Base-by-base conservation (phyloP, 2,113 vertebrate genomes). In the Thamnophis sirtalis region DNA sequence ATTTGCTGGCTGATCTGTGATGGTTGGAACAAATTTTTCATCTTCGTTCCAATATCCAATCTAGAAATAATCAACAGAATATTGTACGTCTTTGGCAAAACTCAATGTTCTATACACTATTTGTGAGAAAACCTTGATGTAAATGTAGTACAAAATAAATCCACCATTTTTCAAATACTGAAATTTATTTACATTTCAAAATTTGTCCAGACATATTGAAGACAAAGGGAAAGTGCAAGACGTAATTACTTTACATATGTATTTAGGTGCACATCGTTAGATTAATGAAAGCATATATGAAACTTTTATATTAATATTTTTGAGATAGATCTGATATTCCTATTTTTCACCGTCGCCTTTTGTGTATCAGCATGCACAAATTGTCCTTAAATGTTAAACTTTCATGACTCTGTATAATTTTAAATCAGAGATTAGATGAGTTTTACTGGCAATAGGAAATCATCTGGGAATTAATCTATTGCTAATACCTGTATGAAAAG, bases 31-130 rank as follows among this genome's bases (percentile, higher is more conserved):
- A 86, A 99, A 97, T 95, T 99, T 99, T 94, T 99, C 99, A 92
- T 99, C 99, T 96, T 99, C 99, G 58, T 99, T 99, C 99, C 99
- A 99, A 95, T 99, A 99, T 91, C 99, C 99, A 19, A 99, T 99
- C 99, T 99, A 95, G 91, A 91, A 33, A 96, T 60, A 19, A 96
- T 51, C 96, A 94, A 95, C 51, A 90, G 5, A 60, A n/a, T 88
- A 93, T 58, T 38, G 55, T 54, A 54, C 15, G 2, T 87, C n/a
- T 53, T 53, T 93, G 38, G 9, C 13, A 68, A 87, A 73, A 90
- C 94, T 1, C 3, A 28, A 22, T 38, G n/a, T 87, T 92, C 89
- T 5, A 8, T 17, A 85, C 7, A 15, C 87, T 24, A 88, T 58
- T 85, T 91, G n/a, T 3, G 19, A 89, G 86, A 88, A 4, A n/a